phyloP scores from a whole-genome alignment of 2,797 vertebrate species.

The Arremon brunneinucha region DNA sequence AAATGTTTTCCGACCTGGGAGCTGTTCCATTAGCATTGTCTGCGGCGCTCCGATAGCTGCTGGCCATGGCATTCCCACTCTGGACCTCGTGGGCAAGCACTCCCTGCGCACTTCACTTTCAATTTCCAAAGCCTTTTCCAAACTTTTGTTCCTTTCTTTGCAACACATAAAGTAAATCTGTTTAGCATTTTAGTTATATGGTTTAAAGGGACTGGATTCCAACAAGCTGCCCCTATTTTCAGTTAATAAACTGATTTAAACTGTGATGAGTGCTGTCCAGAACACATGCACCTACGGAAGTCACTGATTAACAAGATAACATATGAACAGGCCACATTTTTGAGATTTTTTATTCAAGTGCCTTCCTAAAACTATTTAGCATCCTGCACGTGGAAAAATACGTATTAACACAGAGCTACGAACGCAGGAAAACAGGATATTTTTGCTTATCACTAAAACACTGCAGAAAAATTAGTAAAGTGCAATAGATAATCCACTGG shows the following conservation, averaged over 20 bases:
- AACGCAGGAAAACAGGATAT: conserved; percentile 32
- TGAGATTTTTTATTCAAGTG: conserved; percentile 48
- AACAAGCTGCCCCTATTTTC: background rate
- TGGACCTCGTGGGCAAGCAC: background rate
- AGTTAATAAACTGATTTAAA: conserved; percentile 22
- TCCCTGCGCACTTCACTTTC: background rate
- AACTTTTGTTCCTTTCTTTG: background rate
- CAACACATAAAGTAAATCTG: background rate
- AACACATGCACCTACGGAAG: background rate
- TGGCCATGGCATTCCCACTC: background rate
- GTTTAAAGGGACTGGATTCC: background rate
- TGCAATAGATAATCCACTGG: conserved; percentile 23
- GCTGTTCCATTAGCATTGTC: conserved; percentile 47
- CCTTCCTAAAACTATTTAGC: conserved; percentile 62
- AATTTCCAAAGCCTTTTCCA: background rate
- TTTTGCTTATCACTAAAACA: conserved; percentile 34
- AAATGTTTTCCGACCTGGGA: conserved; percentile 38
- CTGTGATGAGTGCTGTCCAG: background rate
- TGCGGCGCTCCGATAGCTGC: background rate
- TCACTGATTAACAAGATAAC: conserved; percentile 56
- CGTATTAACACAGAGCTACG: background rate
- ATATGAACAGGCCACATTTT: conserved; percentile 48
- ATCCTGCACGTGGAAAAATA: conserved; percentile 50
- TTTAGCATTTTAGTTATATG: background rate
- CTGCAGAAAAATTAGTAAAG: background rate